Base-by-base conservation (phyloP, 2,888 invertebrate species). In the Lithophane ornitopus region DNA sequence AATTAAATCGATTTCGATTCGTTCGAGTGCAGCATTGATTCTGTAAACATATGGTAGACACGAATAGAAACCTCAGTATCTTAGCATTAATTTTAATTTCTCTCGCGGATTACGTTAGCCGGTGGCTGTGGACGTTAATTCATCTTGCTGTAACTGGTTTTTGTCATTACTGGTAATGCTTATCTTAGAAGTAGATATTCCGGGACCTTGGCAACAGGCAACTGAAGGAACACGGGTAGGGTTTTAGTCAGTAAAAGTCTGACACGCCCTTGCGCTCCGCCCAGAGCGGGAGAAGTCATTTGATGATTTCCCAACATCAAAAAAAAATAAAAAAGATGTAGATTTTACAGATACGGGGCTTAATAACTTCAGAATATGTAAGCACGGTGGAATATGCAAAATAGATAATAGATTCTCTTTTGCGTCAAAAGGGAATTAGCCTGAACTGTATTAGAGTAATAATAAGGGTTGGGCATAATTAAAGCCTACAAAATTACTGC, bases 1-100 rank as follows among this genome's bases (percentile, higher is more conserved):
- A 91, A 92, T 92, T 92, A 91, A 93, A 91, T 87, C 84, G 76
- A 80, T 86, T 81, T 85, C 81, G 71, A 84, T 81, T 85, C 76
- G 81, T 80, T 84, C 63, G 74, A 81, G 77, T 76, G 73, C 59
- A 77, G 62, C 77, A 85, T 69, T 78, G 74, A 80, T 81, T 84
- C 68, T 81, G 63, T 77, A 80, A 81, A 82, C 77, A 84, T 79
- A 63, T 69, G 62, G 74, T 69, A 76, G 70, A 56, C 67, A 80
- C 76, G 73, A 83, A 81, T 78, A 80, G 75, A 81, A 83, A 77
- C 68, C 74, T 58, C 59, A 67, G 46, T 79, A 74, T 61, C 63
- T 49, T 34, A 74, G 62, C 67, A 85, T 72, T 81, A 41, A 81
- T 85, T 74, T 81, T 72, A 63, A 80, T 86, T 73, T 83, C 71